These are phyloP conservation scores for Metallyticus violacea DNA, from an alignment of 2,888 invertebrate species.

Conservation along the genomic window DNA sequence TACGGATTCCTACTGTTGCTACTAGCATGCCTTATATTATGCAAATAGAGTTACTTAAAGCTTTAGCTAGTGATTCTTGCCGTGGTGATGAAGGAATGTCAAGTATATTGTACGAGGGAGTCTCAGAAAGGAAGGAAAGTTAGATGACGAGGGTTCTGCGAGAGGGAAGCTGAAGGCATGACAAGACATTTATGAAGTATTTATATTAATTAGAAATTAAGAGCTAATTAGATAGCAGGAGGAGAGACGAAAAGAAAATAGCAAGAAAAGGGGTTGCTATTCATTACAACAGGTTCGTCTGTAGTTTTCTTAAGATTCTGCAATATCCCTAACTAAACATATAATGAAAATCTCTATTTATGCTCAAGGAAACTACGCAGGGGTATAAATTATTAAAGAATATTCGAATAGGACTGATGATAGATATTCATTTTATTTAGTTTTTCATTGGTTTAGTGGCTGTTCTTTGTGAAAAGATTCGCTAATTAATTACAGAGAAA, in stretches of 20 bases:
- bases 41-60: conserved; percentile 11
- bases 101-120: neutral
- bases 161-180: neutral
- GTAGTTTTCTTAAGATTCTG: too few species aligned
- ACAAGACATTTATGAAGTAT: conserved; percentile 9
- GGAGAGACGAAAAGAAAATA: neutral
- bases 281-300: neutral
- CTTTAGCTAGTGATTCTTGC: neutral
- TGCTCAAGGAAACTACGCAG: too few species aligned
- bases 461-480: too few species aligned
- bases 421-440: too few species aligned
- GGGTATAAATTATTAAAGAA: too few species aligned
- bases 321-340: too few species aligned
- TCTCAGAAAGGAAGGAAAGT: neutral
- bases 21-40: neutral
- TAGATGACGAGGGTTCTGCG: neutral
- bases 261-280: neutral
- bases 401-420: too few species aligned
- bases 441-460: too few species aligned
- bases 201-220: conserved; percentile 17
- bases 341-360: too few species aligned
- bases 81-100: neutral
- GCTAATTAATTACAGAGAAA: too few species aligned
- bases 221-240: neutral
- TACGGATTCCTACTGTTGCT: neutral